phyloP scores from a whole-genome alignment of 1,140 invertebrate genomes.

The Carposina sasakii region DNA sequence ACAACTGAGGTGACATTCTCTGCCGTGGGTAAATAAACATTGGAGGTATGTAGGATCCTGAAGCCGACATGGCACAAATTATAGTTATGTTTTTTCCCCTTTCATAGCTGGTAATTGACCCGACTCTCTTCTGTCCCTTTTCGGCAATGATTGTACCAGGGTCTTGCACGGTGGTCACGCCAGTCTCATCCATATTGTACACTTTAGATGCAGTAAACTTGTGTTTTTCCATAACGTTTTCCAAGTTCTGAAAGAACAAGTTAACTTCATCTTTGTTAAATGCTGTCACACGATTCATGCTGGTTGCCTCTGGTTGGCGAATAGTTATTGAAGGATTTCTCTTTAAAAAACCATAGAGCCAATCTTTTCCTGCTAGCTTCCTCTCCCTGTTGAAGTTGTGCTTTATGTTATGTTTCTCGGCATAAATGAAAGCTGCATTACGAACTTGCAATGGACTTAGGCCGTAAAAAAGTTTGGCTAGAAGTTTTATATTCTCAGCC shows the following conservation, averaged over 20 bases:
- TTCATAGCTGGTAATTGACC: constrained; percentile 44
- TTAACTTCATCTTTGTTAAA: constrained; percentile 38
- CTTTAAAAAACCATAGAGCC: constrained; percentile 34
- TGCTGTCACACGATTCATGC: constrained; percentile 33
- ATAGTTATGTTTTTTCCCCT: no score
- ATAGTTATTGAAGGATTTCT: constrained; percentile 31
- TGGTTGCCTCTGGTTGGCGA: constrained; percentile 39
- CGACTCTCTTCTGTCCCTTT: constrained; percentile 43
- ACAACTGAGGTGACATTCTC: constrained; percentile 30
- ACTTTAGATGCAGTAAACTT: constrained; percentile 37
- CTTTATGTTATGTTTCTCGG: constrained; percentile 26
- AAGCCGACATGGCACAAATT: no score
- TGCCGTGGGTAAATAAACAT: no score
- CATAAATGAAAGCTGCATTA: neutral
- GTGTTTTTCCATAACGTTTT: constrained; percentile 24
- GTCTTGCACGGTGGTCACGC: constrained; percentile 55
- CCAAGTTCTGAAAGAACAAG: constrained; percentile 45
- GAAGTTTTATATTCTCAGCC: no score
- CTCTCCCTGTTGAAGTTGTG: constrained; percentile 25
- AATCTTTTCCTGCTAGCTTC: constrained; percentile 31
- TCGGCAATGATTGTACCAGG: constrained; percentile 44
- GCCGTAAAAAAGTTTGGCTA: no score
- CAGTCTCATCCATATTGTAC: constrained; percentile 59
- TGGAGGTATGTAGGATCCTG: no score
- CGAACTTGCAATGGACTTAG: no score